phyloP scores from a whole-genome alignment of 2,797 vertebrate species.

The Toxotes lorentzi region DNA sequence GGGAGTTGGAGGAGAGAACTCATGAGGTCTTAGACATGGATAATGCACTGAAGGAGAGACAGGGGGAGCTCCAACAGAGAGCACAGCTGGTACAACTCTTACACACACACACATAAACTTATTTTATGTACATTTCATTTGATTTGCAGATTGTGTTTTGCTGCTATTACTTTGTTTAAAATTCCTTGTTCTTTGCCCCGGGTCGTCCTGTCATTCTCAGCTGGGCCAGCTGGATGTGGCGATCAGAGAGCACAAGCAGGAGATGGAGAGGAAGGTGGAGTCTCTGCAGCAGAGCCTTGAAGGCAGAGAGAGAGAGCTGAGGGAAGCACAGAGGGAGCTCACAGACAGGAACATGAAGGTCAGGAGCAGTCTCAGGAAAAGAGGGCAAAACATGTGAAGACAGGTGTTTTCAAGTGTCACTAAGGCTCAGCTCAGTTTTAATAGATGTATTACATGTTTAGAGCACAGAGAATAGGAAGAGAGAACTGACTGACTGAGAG shows the following conservation, averaged over 20 bases:
- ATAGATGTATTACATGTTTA: neutral
- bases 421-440: neutral
- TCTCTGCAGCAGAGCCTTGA: constrained; percentile 88
- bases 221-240: constrained; percentile 92
- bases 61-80: constrained; percentile 95
- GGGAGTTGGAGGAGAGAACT: constrained; percentile 92
- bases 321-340: constrained; percentile 77
- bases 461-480: neutral
- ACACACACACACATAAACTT: neutral
- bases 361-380: constrained; percentile 1
- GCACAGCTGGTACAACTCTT: constrained; percentile 89
- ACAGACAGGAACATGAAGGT: constrained; percentile 88
- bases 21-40: constrained; percentile 93
- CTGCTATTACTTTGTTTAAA: neutral
- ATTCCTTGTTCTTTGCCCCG: neutral
- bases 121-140: neutral
- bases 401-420: neutral
- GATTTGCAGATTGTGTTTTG: neutral
- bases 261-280: constrained; percentile 93
- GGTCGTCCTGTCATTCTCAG: constrained; percentile 71
- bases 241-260: constrained; percentile 90
- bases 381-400: neutral
- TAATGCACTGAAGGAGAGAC: constrained; percentile 91
- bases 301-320: constrained; percentile 86
- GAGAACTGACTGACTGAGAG: too few relatives aligned